Evolutionary conservation across 2,113 vertebrate species (phyloP), one percentile per base, ranked within the genome.

Genomic region (Jacana jacana): DNA sequence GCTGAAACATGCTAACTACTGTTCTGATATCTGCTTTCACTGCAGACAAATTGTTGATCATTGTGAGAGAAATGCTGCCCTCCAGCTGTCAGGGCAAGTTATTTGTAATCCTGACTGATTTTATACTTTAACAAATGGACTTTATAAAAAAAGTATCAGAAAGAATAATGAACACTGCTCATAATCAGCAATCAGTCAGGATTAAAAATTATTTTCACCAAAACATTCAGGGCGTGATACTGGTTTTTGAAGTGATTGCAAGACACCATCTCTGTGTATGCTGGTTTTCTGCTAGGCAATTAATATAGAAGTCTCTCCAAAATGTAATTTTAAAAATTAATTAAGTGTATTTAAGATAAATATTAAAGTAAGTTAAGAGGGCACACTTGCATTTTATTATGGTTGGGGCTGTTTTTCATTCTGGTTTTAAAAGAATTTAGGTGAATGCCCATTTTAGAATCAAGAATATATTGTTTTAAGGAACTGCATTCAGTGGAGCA

Each of bases 1-100:
- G 7, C 8, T 33, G 44, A 87, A 83, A 69, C 1, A 8, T 55
- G 44, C 49, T 68, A 60, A 81, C 81, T 88, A 52, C 39, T 75
- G 14, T 48, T 69, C 64, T 64, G 65, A 14, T 22, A 73, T 35
- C 46, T 88, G n/a, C 64, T n/a, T 60, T 84, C 57, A 40, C 31
- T 44, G 69, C 23, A 78, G 64, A 71, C 17, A 71, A 81, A 71
- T 57, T 39, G 4, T 17, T 80, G 55, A 42, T 64, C 77, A 89
- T 95, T 89, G 57, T 69, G 93, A 95, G 72, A 69, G 83, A 97
- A 94, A 95, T 93, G 69, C 92, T 97, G 96, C 92, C 91, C 94
- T 96, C 95, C 92, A 93, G 94, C 86, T 96, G 88, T 51, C 82
- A 95, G 94, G 95, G 94, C 60, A 97, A 94, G 94, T 90, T 97